These are phyloP conservation scores for Sebastiscus tertius DNA, from an alignment of 2,797 vertebrate species.

Conservation along the genomic window DNA sequence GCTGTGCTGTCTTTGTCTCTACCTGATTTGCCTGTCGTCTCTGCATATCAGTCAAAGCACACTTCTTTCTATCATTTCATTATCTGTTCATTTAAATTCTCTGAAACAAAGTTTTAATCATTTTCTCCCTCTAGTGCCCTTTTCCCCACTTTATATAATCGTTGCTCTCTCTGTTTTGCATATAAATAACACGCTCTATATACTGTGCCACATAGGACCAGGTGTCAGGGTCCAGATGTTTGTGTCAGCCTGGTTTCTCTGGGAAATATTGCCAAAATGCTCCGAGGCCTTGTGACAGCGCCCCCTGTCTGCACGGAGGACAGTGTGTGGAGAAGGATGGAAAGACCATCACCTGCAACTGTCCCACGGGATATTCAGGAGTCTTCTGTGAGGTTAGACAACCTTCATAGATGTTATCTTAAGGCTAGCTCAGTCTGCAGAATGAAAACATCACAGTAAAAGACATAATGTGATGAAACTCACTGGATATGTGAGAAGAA, in stretches of 20 bases:
- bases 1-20: neutral
- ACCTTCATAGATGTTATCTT: neutral
- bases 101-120: neutral
- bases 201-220: conserved; percentile 66
- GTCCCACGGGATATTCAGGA: conserved; percentile 79
- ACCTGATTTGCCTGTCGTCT: neutral
- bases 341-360: conserved; percentile 68
- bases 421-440: neutral
- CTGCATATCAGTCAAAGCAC: neutral
- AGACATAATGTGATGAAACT: neutral
- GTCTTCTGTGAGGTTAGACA: conserved; percentile 81
- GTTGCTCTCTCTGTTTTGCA: neutral
- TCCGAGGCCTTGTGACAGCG: conserved; percentile 72
- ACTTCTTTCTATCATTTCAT: neutral
- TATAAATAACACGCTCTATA: neutral
- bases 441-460: neutral
- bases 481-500: too few relatives aligned
- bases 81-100: neutral
- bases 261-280: conserved; percentile 80
- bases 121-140: neutral
- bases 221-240: conserved; percentile 68
- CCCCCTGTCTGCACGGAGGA: conserved; percentile 83
- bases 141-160: neutral
- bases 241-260: conserved; percentile 77
- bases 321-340: conserved; percentile 74